Evolutionary conservation across 2,113 vertebrate species (phyloP), one percentile per base, ranked within the genome.

Genomic region (Alexandromys fortis): DNA sequence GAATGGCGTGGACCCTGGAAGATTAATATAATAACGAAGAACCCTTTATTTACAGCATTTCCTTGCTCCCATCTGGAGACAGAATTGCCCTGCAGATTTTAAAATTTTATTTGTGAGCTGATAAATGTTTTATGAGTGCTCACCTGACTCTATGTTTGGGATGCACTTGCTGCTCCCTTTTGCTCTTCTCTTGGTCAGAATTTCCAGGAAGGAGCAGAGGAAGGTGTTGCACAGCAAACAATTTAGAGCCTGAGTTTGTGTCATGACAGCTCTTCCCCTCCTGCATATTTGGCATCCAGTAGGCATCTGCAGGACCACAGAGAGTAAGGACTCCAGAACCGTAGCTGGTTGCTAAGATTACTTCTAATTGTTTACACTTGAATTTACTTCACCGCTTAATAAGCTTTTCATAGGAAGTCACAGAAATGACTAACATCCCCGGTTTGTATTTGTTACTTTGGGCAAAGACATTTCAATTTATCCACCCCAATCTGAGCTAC

Each of bases 221-320:
- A 95, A 97, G 70, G 63, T n/a, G 92, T 95, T 97, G 94, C 81
- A 96, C 95, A 97, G 72, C 88, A 93, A 94, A 85, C 87, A 95
- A 96, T 94, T 97, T 67, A 89, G 86, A 97, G 33, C 52, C 67
- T 87, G 33, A 5, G 33, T 70, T 95, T 93, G 7, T 42, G n/a
- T 81, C 52, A 65, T 24, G 92, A 92, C 90, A 58, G 90, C 78
- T 5, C 70, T 83, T 75, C 68, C 94, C 35, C 47, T 93, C 68
- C 73, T 92, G 52, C 28, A 83, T 79, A 75, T 93, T 61, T 97
- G 89, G 88, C 49, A 86, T 72, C 70, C 81, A 83, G 0, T 68
- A 73, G 86, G 13, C 14, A 86, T 91, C 85, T 78, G 47, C 68
- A 76, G 63, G 73, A 58, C 58, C 86, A 49, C 24, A 58, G 52